These are phyloP conservation scores for Artibeus jamaicensis DNA, from an alignment of 2,797 vertebrate species.

Conservation along the genomic window DNA sequence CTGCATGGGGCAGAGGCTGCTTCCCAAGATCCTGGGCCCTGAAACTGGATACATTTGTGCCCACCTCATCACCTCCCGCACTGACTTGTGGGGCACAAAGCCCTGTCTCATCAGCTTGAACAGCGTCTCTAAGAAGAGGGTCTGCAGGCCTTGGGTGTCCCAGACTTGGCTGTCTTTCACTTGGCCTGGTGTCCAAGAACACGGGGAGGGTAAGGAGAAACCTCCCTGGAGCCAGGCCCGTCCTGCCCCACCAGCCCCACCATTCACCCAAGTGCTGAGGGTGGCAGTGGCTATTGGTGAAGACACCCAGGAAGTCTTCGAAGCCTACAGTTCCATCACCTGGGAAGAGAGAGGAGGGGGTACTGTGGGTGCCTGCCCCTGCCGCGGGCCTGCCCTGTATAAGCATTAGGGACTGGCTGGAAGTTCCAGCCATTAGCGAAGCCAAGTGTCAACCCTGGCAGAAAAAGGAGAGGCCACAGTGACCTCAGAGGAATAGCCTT, in stretches of 20 bases:
- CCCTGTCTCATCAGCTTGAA: slow-evolving; percentile 54
- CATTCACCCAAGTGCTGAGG: slow-evolving; percentile 49
- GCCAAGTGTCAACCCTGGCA: not conserved
- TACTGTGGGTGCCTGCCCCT: not conserved
- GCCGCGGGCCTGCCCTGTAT: not conserved
- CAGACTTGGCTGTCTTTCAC: not conserved
- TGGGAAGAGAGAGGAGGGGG: not conserved
- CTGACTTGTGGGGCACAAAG: not conserved
- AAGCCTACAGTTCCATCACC: slow-evolving; percentile 51
- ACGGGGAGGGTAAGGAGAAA: not conserved
- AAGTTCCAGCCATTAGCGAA: not conserved
- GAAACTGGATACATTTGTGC: not conserved
- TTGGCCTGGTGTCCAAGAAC: not conserved
- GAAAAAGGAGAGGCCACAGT: no score
- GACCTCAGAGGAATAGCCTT: not conserved
- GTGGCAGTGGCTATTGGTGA: slow-evolving; percentile 29
- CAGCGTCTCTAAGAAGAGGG: slow-evolving; percentile 50
- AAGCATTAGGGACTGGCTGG: not conserved
- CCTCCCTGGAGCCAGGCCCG: not conserved
- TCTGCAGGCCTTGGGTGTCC: slow-evolving; percentile 39
- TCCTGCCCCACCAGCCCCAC: not conserved
- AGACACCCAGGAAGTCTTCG: slow-evolving; percentile 55
- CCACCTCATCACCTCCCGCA: slow-evolving; percentile 52
- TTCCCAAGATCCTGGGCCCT: not conserved
- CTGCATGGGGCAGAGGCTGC: not conserved